phyloP scores from a whole-genome alignment of 2,888 invertebrate genomes.

The Platycheirus rosarum region DNA sequence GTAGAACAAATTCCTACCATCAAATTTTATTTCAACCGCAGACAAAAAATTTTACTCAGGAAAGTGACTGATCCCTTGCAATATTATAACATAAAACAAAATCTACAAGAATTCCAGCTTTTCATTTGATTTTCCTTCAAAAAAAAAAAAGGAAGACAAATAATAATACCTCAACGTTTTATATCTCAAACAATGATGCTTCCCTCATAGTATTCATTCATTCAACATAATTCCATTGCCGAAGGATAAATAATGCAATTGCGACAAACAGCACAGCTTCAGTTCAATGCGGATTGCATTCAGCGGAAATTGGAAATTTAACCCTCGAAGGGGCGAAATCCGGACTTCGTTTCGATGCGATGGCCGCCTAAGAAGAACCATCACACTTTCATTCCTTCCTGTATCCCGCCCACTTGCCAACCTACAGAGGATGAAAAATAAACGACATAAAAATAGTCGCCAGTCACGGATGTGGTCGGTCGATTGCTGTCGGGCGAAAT shows the following conservation, averaged over 20 bases:
- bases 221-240: conserved; percentile 60
- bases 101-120: neutral
- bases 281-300: conserved; percentile 53
- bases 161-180: conserved; percentile 20
- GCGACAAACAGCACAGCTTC: conserved; percentile 43
- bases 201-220: conserved; percentile 53
- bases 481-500: conserved; percentile 45
- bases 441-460: conserved; percentile 42
- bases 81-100: neutral
- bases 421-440: conserved; percentile 28
- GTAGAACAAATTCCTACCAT: too few species aligned
- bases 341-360: conserved; percentile 25
- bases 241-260: conserved; percentile 68
- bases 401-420: neutral
- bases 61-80: neutral
- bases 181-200: conserved; percentile 41
- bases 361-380: too few species aligned
- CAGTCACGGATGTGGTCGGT: conserved; percentile 63
- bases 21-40: too few species aligned
- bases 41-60: neutral
- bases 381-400: neutral
- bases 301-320: conserved; percentile 72
- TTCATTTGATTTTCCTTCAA: neutral
- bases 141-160: neutral
- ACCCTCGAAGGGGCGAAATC: conserved; percentile 61